Base-by-base conservation (phyloP, 1,140 invertebrate species). In the Brachionus sp. region DNA sequence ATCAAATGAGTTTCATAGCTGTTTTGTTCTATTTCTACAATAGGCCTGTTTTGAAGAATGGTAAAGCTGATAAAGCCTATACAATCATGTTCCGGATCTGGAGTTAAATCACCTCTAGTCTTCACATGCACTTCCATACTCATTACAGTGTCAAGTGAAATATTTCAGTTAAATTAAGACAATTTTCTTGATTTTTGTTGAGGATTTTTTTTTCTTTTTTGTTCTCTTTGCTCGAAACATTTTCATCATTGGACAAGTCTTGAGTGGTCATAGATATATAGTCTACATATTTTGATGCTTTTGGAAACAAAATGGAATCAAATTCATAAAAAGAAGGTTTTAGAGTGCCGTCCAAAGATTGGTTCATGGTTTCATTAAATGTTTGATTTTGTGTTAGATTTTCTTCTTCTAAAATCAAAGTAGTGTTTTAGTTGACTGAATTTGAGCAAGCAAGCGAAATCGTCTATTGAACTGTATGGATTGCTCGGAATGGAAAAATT, bases 61-160 rank as follows among this genome's bases (percentile, higher is more conserved):
- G 91, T 91, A 87, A 95, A 94, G 89, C 97, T 96, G 84, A 96
- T 87, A n/a, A 93, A 94, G 86, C 90, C 87, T n/a, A 98, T 92
- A 64, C 91, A 85, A 91, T 98, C 95, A 80, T 92, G 86, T 83
- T 92, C 88, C 3, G 96, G 95, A 91, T 98, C 93, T 10, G 96
- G 95, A 2, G 50, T 80, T 10, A 80, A 62, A 13, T 80, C 35
- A 42, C 77, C 92, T 85, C 95, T 90, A 19, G 93, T 94, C 23
- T 90, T 86, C 73, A 92, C 91, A 87, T 95, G 94, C 9, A 97
- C 87, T 90, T 98, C 96, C 85, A 97, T 84, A 50, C 93, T 92
- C 87, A 98, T 90, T 23, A n/a, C n/a, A 93, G 89, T 3, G 94
- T 96, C 57, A 97, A 88, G 88, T 93, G 77, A 64, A 44, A 64